Evolutionary conservation across 2,888 invertebrate species (phyloP).

Genomic region (Eupithecia vulgata): DNA sequence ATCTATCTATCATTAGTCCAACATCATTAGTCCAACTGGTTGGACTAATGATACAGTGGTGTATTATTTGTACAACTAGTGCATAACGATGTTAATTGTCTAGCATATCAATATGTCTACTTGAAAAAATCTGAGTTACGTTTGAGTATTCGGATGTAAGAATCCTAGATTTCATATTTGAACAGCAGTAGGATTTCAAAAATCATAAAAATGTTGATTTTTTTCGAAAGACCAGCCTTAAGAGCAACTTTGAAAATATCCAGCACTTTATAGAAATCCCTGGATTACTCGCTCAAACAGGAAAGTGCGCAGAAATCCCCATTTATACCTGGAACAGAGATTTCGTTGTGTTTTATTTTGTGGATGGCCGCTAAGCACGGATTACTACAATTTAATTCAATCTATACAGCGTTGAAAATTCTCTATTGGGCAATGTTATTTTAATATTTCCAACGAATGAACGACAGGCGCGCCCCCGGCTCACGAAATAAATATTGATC

Average conservation of each 20-base stretch:
- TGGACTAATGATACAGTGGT: no score
- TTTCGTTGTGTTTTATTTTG: constrained; percentile 32
- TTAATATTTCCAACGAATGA: constrained; percentile 47
- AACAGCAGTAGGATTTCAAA: no score
- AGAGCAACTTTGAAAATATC: neutral
- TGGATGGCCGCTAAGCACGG: constrained; percentile 28
- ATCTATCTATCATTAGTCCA: no score
- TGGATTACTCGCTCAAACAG: constrained; percentile 26
- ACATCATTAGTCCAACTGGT: no score
- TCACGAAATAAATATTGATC: constrained; percentile 51
- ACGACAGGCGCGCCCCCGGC: constrained; percentile 40
- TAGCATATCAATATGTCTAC: no score
- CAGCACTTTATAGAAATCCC: constrained; percentile 20
- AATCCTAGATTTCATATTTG: no score
- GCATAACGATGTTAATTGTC: no score
- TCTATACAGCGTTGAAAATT: constrained; percentile 46
- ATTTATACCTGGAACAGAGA: constrained; percentile 36
- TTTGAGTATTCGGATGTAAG: no score
- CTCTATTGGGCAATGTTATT: constrained; percentile 49
- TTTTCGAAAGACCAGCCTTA: no score
- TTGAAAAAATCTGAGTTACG: no score
- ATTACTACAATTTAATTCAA: constrained; percentile 44
- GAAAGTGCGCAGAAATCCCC: constrained; percentile 26
- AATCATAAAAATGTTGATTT: no score
- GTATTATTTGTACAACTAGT: no score